Conservation (phyloP, 2,113 vertebrate genomes). For the cat (Felis catus) region F.catus_Fca126_mat1.0 CM031411.1:88856501-88857000, state of each 20-base stretch:
- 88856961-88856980: not conserved
- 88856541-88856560: slow-evolving; percentile 74
- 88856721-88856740: slow-evolving; percentile 3
- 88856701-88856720: not conserved
- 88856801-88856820: slow-evolving; percentile 2
- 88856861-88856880: slow-evolving; percentile 6
- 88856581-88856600: slow-evolving; percentile 70
- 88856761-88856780: not conserved
- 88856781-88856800: slow-evolving; percentile 38
- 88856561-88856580: slow-evolving; percentile 63
- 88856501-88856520: slow-evolving; percentile 81
- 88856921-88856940: not conserved
- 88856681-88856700: slow-evolving; percentile 23
- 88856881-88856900: not conserved
- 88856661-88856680: not conserved
- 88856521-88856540: slow-evolving; percentile 79
- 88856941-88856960: not conserved
- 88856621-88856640: slow-evolving; percentile 63
- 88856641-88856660: slow-evolving; percentile 52
- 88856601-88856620: slow-evolving; percentile 63
- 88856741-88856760: not conserved
- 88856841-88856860: slow-evolving; percentile 13
- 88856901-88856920: not conserved
- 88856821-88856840: not conserved
- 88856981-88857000: not conserved